These are phyloP conservation scores for Loriculus beryllinus DNA, from an alignment of 2,797 vertebrate genomes.

Conservation along the genomic window DNA sequence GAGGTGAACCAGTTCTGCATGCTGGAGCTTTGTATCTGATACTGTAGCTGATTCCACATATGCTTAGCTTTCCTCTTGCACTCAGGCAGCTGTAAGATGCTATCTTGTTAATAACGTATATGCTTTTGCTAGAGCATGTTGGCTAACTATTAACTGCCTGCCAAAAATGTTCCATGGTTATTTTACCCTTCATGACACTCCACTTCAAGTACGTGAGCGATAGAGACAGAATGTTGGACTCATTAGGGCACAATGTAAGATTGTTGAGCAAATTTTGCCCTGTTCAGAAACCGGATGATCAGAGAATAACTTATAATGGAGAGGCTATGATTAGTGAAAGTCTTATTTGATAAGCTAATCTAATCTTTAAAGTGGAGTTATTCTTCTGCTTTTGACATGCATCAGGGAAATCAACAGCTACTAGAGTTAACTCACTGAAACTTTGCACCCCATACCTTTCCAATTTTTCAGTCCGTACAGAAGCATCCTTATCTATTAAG, in stretches of 20 bases:
- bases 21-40: not conserved
- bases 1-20: not conserved
- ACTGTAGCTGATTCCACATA: not conserved
- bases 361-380: not conserved
- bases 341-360: not conserved
- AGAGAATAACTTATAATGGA: not conserved
- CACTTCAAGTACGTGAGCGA: not conserved
- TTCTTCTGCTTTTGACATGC: not conserved
- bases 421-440: not conserved
- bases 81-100: not conserved
- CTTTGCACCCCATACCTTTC: not conserved
- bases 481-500: constrained; percentile 26
- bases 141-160: constrained; percentile 4
- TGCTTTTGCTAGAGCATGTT: not conserved
- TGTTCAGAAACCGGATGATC: not conserved
- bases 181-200: not conserved
- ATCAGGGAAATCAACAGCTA: not conserved
- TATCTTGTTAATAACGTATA: not conserved
- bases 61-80: not conserved
- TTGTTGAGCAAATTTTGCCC: not conserved
- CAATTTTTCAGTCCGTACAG: not conserved
- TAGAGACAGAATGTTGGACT: not conserved
- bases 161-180: not conserved
- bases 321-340: not conserved
- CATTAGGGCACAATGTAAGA: not conserved